phyloP scores from a whole-genome alignment of 1,140 invertebrate species.

The Lithobius niger region DNA sequence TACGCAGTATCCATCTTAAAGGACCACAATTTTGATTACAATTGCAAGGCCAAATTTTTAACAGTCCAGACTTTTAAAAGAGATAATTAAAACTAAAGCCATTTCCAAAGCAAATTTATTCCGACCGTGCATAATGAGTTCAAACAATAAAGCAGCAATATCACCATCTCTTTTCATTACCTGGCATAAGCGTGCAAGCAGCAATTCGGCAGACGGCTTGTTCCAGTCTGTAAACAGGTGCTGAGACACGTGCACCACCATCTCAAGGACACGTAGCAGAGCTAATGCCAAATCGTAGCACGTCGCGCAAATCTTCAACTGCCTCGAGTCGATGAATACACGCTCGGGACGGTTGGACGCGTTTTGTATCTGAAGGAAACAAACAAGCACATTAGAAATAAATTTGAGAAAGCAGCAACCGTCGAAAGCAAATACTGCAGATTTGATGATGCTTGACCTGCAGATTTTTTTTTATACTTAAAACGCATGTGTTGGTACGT shows the following conservation, averaged over 20 bases:
- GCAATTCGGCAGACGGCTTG: constrained; percentile 43
- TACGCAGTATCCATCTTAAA: too few relatives aligned
- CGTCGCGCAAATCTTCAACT: constrained; percentile 68
- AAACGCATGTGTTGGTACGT: too few relatives aligned
- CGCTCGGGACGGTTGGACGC: constrained; percentile 31
- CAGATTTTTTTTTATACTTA: too few relatives aligned
- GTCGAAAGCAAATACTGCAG: too few relatives aligned
- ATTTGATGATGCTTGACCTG: too few relatives aligned
- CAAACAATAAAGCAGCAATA: neutral
- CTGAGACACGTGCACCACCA: constrained; percentile 52
- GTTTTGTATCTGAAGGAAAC: constrained; percentile 44
- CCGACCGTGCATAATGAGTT: neutral
- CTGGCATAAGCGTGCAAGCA: constrained; percentile 51
- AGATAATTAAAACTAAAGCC: constrained; percentile 20
- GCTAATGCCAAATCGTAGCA: constrained; percentile 60
- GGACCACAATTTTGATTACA: too few relatives aligned
- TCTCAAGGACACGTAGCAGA: constrained; percentile 60
- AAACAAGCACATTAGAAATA: neutral
- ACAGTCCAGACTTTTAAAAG: neutral
- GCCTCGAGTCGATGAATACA: constrained; percentile 54
- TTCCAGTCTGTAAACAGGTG: constrained; percentile 45
- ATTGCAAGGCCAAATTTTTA: neutral
- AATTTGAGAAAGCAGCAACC: too few relatives aligned
- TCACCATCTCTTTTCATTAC: too few relatives aligned
- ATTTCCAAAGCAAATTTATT: constrained; percentile 8